Evolutionary conservation across 2,113 vertebrate species (phyloP), one percentile per base, ranked within the genome.

Genomic region (Sula dactylatra): DNA sequence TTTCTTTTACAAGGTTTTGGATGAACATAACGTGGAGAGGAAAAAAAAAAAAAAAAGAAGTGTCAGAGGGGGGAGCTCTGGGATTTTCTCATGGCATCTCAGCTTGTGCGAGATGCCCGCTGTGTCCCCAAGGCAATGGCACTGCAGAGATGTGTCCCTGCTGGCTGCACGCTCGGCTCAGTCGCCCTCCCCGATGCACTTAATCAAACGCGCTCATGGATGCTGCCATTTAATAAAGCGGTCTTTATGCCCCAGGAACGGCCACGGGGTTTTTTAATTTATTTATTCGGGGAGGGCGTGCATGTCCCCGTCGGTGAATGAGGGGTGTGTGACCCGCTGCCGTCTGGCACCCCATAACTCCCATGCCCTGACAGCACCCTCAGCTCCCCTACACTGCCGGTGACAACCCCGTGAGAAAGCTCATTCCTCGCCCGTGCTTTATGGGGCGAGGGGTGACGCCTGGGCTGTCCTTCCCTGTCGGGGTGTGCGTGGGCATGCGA

Each of bases 371-470:
- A 84, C 81, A 72, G 70, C 52, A 13, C 58, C 58, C 65, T 52
- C 24, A 10, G 52, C 66, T 50, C 55, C 54, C 36, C n/a, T 55
- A 49, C 72, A 47, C 82, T 19, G 0, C 58, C 4, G 6, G 65
- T 67, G 90, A 96, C 94, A 94, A 29, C 52, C 25, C 66, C 0
- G 10, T 4, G 54, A 82, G 78, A 94, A 42, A 15, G 76, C 45
- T 34, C 45, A 49, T 94, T 91, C 62, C 58, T 55, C 22, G 9
- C 45, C 21, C 2, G 7, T 97, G 88, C 52, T 95, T 90, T 92
- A 67, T 81, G 96, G 79, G 88, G 94, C 72, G 67, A 73, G 88
- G 91, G 66, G 56, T 84, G 96, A 97, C 16, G 32, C 52, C 66
- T 42, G 36, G 47, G 61, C 56, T 82, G 47, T n/a, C 72, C 64